Evolutionary conservation across 1,140 invertebrate genomes (phyloP).

Genomic region (Mya arenaria): DNA sequence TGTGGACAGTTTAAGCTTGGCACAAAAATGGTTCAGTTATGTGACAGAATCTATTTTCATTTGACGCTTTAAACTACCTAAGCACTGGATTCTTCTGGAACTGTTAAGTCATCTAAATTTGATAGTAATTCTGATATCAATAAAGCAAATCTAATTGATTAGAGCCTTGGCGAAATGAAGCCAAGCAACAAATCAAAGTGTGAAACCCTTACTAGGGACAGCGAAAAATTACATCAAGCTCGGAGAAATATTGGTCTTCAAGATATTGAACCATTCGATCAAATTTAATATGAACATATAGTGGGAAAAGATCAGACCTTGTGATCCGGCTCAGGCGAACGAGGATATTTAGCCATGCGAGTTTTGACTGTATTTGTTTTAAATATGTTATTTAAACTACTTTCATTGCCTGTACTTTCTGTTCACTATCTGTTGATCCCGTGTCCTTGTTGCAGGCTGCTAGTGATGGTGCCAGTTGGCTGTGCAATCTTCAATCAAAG

Average conservation of each 20-base stretch:
- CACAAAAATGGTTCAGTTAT: no score
- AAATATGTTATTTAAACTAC: background rate
- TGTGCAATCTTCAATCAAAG: slow-evolving; percentile 60
- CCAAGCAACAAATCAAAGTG: no score
- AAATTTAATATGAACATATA: background rate
- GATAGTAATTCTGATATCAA: no score
- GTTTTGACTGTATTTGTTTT: background rate
- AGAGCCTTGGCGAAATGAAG: no score
- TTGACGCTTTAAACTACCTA: no score
- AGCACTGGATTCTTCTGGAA: no score
- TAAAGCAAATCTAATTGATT: no score
- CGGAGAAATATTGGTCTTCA: background rate
- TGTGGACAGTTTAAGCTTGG: no score
- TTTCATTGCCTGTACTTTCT: background rate
- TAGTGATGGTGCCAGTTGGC: slow-evolving; percentile 58
- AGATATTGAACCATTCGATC: background rate
- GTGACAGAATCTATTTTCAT: no score
- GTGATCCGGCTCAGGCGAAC: background rate
- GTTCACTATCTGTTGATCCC: background rate
- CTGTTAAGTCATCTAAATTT: no score
- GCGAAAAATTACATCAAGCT: background rate
- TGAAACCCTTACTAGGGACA: no score
- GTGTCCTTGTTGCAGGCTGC: slow-evolving; percentile 45
- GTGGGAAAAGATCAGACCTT: background rate
- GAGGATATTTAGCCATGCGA: background rate